Evolutionary conservation across 2,888 invertebrate genomes (phyloP).

Genomic region (Pyralis farinalis): DNA sequence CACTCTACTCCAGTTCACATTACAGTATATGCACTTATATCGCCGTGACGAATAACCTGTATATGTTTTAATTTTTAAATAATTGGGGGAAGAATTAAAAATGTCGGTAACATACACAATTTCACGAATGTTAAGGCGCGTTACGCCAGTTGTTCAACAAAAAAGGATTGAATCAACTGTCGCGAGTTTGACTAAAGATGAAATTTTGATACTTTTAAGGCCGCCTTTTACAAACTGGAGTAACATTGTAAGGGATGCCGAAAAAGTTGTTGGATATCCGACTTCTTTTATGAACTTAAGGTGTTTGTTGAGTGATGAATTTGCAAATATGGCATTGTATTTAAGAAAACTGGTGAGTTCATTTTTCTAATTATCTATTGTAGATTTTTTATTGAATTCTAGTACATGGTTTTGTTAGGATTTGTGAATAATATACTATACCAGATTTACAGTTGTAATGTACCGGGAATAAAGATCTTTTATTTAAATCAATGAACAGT

Average conservation of each 20-base stretch:
- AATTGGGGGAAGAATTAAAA: conserved; percentile 23
- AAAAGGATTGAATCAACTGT: conserved; percentile 68
- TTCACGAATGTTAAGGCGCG: conserved; percentile 59
- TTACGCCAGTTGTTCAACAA: conserved; percentile 60
- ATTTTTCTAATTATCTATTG: too few species aligned
- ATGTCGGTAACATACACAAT: conserved; percentile 58
- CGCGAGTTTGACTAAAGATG: conserved; percentile 70
- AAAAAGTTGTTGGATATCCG: conserved; percentile 79
- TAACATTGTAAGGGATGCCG: conserved; percentile 67
- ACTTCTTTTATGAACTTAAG: conserved; percentile 81
- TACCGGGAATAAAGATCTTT: too few species aligned
- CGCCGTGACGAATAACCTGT: background rate
- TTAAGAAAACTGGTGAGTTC: conserved; percentile 75
- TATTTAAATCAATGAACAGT: too few species aligned
- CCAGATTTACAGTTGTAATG: too few species aligned
- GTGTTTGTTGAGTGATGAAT: conserved; percentile 82
- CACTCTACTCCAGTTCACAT: background rate
- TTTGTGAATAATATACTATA: too few species aligned
- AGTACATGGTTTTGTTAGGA: too few species aligned
- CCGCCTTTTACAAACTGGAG: conserved; percentile 75
- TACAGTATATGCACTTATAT: background rate
- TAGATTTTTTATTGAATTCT: too few species aligned
- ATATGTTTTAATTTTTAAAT: background rate
- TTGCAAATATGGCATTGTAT: conserved; percentile 79
- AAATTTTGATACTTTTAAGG: conserved; percentile 60